Evolutionary conservation across 2,888 invertebrate species (phyloP).

Genomic region (Ochropacha duplaris): DNA sequence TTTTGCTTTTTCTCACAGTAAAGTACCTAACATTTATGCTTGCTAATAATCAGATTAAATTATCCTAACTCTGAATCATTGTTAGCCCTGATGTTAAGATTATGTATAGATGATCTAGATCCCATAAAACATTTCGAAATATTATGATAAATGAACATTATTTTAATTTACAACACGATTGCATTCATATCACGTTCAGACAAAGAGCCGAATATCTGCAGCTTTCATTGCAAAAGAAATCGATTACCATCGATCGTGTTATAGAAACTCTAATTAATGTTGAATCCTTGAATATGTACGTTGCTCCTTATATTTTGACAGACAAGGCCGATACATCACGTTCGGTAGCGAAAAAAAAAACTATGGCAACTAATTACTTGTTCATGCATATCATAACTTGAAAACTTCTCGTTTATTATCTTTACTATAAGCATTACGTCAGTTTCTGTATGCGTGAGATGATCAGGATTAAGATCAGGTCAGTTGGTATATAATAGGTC

Average conservation of each 20-base stretch:
- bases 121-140: neutral
- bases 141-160: neutral
- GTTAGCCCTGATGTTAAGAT: too few species aligned
- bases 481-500: constrained; percentile 70
- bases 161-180: neutral
- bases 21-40: too few species aligned
- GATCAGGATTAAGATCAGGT: constrained; percentile 59
- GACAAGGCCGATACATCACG: constrained; percentile 60
- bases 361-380: constrained; percentile 60
- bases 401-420: constrained; percentile 46
- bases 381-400: constrained; percentile 50
- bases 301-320: constrained; percentile 47
- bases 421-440: constrained; percentile 56
- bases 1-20: too few species aligned
- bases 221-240: constrained; percentile 24
- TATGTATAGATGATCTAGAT: neutral
- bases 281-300: constrained; percentile 53
- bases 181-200: constrained; percentile 23
- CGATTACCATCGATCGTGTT: constrained; percentile 25
- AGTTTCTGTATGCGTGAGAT: constrained; percentile 49
- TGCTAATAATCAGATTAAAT: too few species aligned
- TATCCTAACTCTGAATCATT: too few species aligned
- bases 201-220: constrained; percentile 21
- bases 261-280: constrained; percentile 36
- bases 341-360: constrained; percentile 48